A percentile compares a stretch with the other conserved stretches of the same genome.
Evolutionary conservation across 2,797 vertebrate genomes (phyloP).

Genomic region (Pseudopleuronectes americanus): DNA sequence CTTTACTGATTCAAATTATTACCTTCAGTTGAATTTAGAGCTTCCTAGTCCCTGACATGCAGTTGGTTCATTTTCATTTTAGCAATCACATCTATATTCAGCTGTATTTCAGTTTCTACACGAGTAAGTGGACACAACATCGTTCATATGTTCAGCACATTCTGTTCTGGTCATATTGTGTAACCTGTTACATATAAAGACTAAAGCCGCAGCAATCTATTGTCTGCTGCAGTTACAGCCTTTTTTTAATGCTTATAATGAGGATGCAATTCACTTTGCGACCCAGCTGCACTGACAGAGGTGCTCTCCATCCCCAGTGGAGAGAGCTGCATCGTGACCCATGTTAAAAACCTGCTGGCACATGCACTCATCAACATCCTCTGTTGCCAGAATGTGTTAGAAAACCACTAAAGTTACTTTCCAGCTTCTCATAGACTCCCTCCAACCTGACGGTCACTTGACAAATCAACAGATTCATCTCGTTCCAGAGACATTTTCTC

Average conservation of each 20-base stretch:
- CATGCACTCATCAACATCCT: not conserved
- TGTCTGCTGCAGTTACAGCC: not conserved
- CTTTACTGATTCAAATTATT: not conserved
- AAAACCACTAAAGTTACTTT: not conserved
- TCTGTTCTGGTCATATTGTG: not conserved
- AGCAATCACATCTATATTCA: not conserved
- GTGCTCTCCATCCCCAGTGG: not conserved
- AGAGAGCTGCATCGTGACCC: not conserved
- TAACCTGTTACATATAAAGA: not conserved
- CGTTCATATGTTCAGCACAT: not conserved
- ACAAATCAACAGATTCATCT: not conserved
- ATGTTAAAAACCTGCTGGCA: not conserved
- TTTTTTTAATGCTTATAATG: not conserved
- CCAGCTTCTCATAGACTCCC: not conserved
- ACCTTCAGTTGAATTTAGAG: not conserved
- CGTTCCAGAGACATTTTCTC: constrained; percentile 8
- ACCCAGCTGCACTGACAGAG: not conserved
- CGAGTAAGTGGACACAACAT: not conserved
- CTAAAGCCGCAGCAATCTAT: not conserved
- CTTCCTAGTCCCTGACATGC: not conserved
- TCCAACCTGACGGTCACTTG: not conserved
- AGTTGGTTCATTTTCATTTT: not conserved
- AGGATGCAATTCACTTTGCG: not conserved
- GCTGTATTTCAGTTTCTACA: not conserved
- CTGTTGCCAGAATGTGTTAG: not conserved